A percentile compares a stretch with the other conserved stretches of the same genome.
Evolutionary conservation across 2,113 vertebrate genomes (phyloP).

Genomic region (Gymnorhina tibicen): DNA sequence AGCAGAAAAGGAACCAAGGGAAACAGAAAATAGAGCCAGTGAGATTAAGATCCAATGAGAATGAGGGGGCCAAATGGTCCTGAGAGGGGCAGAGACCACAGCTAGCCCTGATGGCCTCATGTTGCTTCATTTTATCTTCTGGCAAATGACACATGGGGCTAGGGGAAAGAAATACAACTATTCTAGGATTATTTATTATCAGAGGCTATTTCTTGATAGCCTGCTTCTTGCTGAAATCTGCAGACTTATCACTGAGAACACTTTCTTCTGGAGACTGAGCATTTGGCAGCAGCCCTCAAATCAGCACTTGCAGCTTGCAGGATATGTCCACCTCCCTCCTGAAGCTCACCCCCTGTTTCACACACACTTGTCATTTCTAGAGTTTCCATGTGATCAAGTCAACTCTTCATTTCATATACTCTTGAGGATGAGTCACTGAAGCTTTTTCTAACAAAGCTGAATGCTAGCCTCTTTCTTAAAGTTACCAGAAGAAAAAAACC

Average conservation of each 20-base stretch:
- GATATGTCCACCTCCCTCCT: neutral
- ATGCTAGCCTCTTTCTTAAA: neutral
- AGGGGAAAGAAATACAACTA: neutral
- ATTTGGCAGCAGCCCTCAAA: neutral
- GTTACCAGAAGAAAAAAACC: neutral
- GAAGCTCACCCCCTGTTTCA: neutral
- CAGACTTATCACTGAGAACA: neutral
- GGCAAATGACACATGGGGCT: neutral
- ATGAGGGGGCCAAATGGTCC: rapidly evolving
- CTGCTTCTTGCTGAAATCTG: neutral
- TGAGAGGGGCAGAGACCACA: neutral
- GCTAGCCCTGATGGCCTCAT: neutral
- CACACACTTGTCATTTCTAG: neutral
- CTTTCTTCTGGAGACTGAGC: neutral
- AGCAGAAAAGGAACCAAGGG: neutral
- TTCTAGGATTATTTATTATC: neutral
- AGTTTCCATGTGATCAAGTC: neutral
- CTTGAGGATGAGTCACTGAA: neutral
- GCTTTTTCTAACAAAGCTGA: neutral
- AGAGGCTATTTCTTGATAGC: neutral
- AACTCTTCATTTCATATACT: neutral
- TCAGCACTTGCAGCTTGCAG: neutral
- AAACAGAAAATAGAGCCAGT: neutral
- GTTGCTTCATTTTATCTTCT: neutral
- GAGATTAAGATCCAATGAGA: neutral